Conservation (phyloP, 1,140 invertebrate species). For the Zaprionus nigranus region DNA sequence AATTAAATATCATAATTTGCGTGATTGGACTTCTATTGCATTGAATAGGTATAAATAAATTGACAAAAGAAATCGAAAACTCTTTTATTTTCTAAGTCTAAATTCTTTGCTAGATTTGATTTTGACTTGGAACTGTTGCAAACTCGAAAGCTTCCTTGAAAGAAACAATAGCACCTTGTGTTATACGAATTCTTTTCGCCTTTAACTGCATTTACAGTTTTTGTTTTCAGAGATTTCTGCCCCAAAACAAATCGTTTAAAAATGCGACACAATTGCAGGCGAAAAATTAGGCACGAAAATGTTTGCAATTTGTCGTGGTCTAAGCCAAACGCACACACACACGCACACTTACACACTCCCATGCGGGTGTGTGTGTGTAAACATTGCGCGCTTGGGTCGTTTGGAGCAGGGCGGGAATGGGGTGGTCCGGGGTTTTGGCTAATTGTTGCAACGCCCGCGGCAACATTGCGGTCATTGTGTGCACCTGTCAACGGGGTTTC, state of each 20-base stretch:
- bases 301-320: constrained; percentile 68
- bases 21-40: neutral
- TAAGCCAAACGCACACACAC: constrained; percentile 31
- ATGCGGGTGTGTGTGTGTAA: constrained; percentile 37
- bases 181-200: neutral
- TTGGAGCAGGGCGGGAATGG: constrained; percentile 13
- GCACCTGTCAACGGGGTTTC: constrained; percentile 64
- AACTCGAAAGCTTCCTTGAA: neutral
- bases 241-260: constrained; percentile 29
- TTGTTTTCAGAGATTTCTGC: neutral
- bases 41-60: constrained; percentile 1
- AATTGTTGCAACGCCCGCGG: constrained; percentile 69
- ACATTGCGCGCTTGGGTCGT: constrained; percentile 52
- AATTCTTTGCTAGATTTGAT: neutral
- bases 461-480: constrained; percentile 53
- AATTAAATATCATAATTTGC: constrained; percentile 2
- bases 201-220: neutral
- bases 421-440: constrained; percentile 34
- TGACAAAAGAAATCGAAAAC: neutral
- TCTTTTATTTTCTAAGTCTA: neutral
- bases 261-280: constrained; percentile 48
- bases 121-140: neutral
- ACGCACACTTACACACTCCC: neutral
- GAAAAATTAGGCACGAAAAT: constrained; percentile 68
- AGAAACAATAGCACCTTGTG: neutral